Evolutionary conservation across 2,888 invertebrate species (phyloP).

Genomic region (Phania funesta): DNA sequence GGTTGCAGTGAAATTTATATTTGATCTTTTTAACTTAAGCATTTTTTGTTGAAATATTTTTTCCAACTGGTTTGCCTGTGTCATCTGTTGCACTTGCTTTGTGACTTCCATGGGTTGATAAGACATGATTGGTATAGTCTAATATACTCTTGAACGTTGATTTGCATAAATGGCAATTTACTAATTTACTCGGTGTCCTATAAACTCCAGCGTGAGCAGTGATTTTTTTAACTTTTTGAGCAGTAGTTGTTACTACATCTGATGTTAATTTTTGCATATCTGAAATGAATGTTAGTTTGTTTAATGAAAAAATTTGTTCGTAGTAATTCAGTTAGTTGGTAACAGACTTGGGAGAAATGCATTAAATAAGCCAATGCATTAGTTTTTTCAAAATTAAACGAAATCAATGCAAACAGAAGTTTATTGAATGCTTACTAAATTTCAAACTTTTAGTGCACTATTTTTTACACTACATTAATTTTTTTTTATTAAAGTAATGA

Average conservation of each 20-base stretch:
- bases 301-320: too few relatives aligned
- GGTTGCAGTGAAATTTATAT: slow-evolving; percentile 44
- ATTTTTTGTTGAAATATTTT: background rate
- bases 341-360: too few relatives aligned
- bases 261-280: slow-evolving; percentile 6
- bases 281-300: too few relatives aligned
- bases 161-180: slow-evolving; percentile 76
- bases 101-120: slow-evolving; percentile 71
- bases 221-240: slow-evolving; percentile 71
- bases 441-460: too few relatives aligned
- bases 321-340: too few relatives aligned
- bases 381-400: too few relatives aligned
- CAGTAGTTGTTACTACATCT: slow-evolving; percentile 64
- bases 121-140: slow-evolving; percentile 75
- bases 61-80: slow-evolving; percentile 15
- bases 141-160: slow-evolving; percentile 75
- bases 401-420: too few relatives aligned
- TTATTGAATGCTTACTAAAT: too few relatives aligned
- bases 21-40: slow-evolving; percentile 1
- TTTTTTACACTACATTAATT: too few relatives aligned
- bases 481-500: too few relatives aligned
- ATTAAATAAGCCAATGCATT: too few relatives aligned
- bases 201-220: slow-evolving; percentile 75
- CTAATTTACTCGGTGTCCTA: slow-evolving; percentile 77
- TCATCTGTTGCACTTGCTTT: background rate